Base-by-base conservation (phyloP, 2,797 vertebrate species). In the Protonibea diacanthus region DNA sequence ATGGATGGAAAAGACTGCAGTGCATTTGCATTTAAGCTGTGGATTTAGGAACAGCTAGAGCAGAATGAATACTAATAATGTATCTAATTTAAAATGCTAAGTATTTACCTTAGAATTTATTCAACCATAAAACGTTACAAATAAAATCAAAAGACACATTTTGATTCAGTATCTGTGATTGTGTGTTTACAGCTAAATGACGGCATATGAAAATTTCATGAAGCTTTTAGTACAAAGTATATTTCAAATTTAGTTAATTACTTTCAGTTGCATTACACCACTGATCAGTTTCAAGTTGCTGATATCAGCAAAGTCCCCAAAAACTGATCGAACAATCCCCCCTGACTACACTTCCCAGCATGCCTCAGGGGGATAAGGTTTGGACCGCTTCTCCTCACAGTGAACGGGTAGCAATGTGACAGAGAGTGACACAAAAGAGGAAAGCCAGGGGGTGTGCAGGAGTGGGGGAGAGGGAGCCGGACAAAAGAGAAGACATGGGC, bases 401-500 rank as follows among this genome's bases (percentile, higher is more conserved):
- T 85, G 93, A 91, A 94, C 89, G 91, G 91, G 90, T 83, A 88
- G 92, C 92, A 92, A 81, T 86, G 88, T 94, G 93, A 95, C 94
- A 95, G 93, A 92, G 92, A 92, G 92, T 91, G 93, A 93, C 92
- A 95, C 93, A 95, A 95, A 95, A 94, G 93, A 93, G 89, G 86
- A 91, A 91, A 94, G 94, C 93, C 92, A 89, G 94, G 93, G 94
- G 94, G 94, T 91, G 94, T 79, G 91, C 91, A 92, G 91, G 89
- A 92, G 91, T 88, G 84, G 89, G 93, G 91, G 91, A 92, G 93
- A 91, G 89, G 86, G 90, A 91, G 92, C 86, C 78, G 92, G 94
- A 95, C 95, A 95, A 95, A 95, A 93, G 94, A 85, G 92, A 94
- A 95, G 94, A 95, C 94, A 95, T 91, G 93, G 94, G 95, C 95